These are phyloP conservation scores for Plotosus lineatus DNA, from an alignment of 2,113 vertebrate species.

Conservation along the genomic window DNA sequence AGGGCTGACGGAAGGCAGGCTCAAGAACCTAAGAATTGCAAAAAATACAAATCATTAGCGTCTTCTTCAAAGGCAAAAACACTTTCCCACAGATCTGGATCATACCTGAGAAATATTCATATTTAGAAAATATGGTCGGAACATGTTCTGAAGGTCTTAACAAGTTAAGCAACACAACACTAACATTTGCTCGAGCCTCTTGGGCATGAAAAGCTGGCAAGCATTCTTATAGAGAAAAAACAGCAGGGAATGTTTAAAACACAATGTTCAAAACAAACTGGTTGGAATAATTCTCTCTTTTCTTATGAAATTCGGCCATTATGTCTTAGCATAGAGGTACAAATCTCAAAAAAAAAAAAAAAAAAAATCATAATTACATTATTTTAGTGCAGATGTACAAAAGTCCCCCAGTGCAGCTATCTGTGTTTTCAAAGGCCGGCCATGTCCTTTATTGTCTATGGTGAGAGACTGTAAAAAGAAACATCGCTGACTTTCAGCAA, in stretches of 20 bases:
- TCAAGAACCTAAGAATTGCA: constrained; percentile 77
- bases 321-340: too few relatives aligned
- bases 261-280: background rate
- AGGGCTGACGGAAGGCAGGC: constrained; percentile 85
- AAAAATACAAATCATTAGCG: background rate
- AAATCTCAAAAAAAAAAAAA: too few relatives aligned
- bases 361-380: too few relatives aligned
- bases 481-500: too few relatives aligned
- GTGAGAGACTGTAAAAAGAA: too few relatives aligned
- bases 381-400: too few relatives aligned
- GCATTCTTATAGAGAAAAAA: background rate
- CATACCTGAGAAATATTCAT: background rate
- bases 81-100: background rate
- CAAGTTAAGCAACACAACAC: background rate
- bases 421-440: too few relatives aligned
- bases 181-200: background rate
- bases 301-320: too few relatives aligned
- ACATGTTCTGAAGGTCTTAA: background rate
- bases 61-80: background rate
- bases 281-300: background rate
- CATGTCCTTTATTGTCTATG: too few relatives aligned
- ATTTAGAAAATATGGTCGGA: background rate
- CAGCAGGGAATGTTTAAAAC: background rate
- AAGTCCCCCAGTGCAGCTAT: too few relatives aligned
- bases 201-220: background rate